These are phyloP conservation scores for Protophormia terraenovae DNA, from an alignment of 2,888 invertebrate genomes.

Conservation along the genomic window DNA sequence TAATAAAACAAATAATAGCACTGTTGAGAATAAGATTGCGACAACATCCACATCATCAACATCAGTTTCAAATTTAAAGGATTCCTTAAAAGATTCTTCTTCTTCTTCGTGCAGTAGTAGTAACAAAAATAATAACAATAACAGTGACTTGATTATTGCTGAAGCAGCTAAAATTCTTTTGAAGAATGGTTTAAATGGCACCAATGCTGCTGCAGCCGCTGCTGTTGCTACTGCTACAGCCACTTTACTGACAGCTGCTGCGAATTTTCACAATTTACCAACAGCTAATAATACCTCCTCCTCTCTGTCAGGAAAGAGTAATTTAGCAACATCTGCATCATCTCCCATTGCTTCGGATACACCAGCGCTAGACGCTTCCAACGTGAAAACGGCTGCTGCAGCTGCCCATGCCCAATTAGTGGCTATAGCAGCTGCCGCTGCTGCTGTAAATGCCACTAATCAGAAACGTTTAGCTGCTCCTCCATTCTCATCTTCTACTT, in stretches of 20 bases:
- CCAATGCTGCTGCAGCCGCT: constrained; percentile 73
- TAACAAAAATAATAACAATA: constrained; percentile 67
- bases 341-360: constrained; percentile 22
- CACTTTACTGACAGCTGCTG: constrained; percentile 70
- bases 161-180: constrained; percentile 77
- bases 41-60: constrained; percentile 63
- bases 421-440: constrained; percentile 69
- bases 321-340: constrained; percentile 25
- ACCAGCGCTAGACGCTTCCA: constrained; percentile 21
- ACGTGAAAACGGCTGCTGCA: constrained; percentile 67
- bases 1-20: constrained; percentile 81
- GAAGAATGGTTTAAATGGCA: constrained; percentile 77
- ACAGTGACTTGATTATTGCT: constrained; percentile 74
- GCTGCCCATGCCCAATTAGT: constrained; percentile 65
- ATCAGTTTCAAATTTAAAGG: constrained; percentile 71
- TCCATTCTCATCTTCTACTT: constrained; percentile 32
- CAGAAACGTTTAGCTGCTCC: constrained; percentile 55
- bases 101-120: constrained; percentile 12
- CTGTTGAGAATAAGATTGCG: constrained; percentile 60
- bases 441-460: constrained; percentile 68
- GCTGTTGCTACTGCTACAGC: constrained; percentile 71
- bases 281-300: constrained; percentile 67
- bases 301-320: constrained; percentile 62
- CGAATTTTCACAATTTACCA: constrained; percentile 72
- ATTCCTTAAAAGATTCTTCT: constrained; percentile 72